Evolutionary conservation across 2,113 vertebrate species (phyloP), one percentile per base, ranked within the genome.

Genomic region (Anser cygnoides): DNA sequence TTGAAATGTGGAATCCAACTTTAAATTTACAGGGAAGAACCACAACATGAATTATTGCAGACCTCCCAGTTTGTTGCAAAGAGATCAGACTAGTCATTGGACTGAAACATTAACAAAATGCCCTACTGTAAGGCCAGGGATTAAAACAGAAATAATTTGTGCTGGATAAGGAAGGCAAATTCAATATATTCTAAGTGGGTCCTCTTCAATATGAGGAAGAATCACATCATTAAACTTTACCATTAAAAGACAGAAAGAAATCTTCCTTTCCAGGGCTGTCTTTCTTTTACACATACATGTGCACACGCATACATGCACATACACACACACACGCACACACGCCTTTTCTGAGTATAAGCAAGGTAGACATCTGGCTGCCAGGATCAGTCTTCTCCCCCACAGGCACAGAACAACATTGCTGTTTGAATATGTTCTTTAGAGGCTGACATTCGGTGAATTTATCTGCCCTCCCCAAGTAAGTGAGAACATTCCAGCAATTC

Each of bases 361-460:
- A 46, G 62, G 52, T 55, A 52, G 81, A 93, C 89, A 94, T 96
- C 94, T 96, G 82, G 87, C 86, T 89, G 59, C 89, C 92, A 96
- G 94, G 91, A 75, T 96, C 65, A 70, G 29, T 23, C 70, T 92
- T 88, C 76, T 72, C 31, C 46, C 57, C 59, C 39, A 80, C 77
- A 89, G 74, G 55, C 68, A 73, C 26, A 87, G 63, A 96, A 62
- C 79, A 95, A 73, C 14, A 79, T 52, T 71, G 80, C 80, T 92
- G 68, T 87, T 92, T 90, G 88, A 87, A 75, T 89, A 52, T 68
- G 58, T 76, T 93, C 77, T 91, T 93, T 92, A 94, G 82, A 94
- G 89, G 39, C 1, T 90, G 95, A 88, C 66, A 49, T 94, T 89
- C 54, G 22, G 55, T 73, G 89, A 75, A 92, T 93, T 96, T 90